Evolutionary conservation across 2,113 vertebrate genomes (phyloP).

Genomic region (Fulica atra): DNA sequence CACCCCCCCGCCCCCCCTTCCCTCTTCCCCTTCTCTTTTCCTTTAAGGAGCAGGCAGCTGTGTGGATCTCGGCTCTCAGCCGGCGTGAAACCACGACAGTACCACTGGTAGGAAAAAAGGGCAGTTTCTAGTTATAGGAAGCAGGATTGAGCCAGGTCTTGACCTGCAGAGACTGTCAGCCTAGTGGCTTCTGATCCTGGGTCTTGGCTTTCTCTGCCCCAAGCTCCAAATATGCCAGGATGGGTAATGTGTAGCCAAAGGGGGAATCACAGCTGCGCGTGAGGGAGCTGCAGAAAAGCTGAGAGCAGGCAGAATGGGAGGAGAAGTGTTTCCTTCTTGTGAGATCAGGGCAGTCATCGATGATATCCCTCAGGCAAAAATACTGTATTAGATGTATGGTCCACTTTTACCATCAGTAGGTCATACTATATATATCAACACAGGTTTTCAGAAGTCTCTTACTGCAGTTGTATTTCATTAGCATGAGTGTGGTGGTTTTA

Average conservation of each 20-base stretch:
- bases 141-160: not conserved
- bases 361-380: not conserved
- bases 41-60: too few species aligned
- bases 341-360: not conserved
- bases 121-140: not conserved
- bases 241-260: not conserved
- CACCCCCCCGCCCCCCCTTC: too few species aligned
- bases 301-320: not conserved
- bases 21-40: too few species aligned
- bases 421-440: not conserved
- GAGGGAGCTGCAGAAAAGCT: not conserved
- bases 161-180: not conserved
- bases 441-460: not conserved
- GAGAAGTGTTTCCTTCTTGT: not conserved
- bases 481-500: too few species aligned
- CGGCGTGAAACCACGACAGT: too few species aligned
- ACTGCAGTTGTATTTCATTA: too few species aligned
- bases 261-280: not conserved
- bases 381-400: not conserved
- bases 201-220: not conserved
- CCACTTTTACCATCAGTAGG: not conserved
- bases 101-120: not conserved
- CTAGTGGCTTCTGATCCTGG: not conserved
- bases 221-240: not conserved
- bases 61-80: too few species aligned